Percentiles rank a stretch among this genome's conserved stretches.
Conservation (phyloP, 2,797 vertebrate species). For the Martes flavigula region DNA sequence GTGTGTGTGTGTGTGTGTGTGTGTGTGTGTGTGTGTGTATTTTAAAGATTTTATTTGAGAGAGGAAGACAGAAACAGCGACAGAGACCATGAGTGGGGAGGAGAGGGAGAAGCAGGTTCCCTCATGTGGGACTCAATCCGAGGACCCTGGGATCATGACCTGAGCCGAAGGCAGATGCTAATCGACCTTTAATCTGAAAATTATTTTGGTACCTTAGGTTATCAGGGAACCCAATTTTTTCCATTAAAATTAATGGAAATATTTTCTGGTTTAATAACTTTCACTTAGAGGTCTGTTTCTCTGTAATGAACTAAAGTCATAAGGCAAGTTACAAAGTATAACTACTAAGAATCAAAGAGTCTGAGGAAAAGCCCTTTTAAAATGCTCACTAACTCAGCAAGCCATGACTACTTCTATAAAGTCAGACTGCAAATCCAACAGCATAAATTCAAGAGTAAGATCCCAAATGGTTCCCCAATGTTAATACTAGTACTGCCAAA, state of each 20-base stretch:
- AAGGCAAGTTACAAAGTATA: slow-evolving; percentile 22
- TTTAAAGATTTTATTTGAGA: not conserved
- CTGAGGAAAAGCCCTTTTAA: not conserved
- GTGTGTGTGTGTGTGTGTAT: too few relatives aligned
- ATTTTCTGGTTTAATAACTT: slow-evolving; percentile 7
- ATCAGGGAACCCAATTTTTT: slow-evolving; percentile 20
- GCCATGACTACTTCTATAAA: not conserved
- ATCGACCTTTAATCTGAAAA: not conserved
- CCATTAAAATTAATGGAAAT: slow-evolving; percentile 7
- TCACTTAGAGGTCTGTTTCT: not conserved
- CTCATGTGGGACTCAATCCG: not conserved
- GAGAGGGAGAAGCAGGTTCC: not conserved
- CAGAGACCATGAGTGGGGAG: not conserved
- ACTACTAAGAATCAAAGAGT: not conserved
- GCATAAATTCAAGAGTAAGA: not conserved
- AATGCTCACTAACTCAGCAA: not conserved
- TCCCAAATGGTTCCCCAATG: not conserved
- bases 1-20: too few relatives aligned
- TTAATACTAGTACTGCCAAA: not conserved
- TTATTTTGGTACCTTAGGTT: slow-evolving; percentile 1
- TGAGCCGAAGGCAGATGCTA: not conserved
- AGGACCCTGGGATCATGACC: not conserved
- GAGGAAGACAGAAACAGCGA: not conserved
- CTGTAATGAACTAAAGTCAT: slow-evolving; percentile 1
- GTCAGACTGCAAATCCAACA: not conserved